These are phyloP conservation scores for Pseudopipra pipra DNA, from an alignment of 2,113 vertebrate species.

Conservation along the genomic window DNA sequence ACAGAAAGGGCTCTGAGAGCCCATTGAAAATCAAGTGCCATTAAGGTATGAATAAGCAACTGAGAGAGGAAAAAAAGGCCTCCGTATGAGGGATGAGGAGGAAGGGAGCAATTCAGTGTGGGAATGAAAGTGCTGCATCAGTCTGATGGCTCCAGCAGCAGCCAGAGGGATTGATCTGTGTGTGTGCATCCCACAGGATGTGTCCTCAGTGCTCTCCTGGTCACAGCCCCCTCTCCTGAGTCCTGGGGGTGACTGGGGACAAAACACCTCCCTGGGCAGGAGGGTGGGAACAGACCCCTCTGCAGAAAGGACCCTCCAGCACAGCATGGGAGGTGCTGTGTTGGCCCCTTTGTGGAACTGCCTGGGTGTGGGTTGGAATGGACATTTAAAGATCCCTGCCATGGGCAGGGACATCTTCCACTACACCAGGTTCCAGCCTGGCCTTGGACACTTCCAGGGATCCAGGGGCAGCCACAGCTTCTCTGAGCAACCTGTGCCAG, in stretches of 20 bases:
- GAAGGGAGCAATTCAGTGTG: background rate
- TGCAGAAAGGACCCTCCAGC: background rate
- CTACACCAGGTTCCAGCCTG: background rate
- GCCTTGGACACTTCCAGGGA: background rate
- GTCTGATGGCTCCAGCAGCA: background rate
- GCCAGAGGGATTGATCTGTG: background rate
- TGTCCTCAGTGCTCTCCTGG: background rate
- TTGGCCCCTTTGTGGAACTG: background rate
- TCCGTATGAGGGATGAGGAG: background rate
- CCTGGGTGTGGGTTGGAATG: background rate
- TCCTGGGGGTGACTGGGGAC: background rate
- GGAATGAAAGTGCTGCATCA: background rate
- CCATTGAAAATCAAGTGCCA: background rate
- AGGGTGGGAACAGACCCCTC: background rate
- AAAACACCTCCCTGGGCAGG: background rate
- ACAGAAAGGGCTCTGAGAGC: background rate
- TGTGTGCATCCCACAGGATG: accelerated
- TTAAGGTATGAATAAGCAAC: slow-evolving; percentile 32
- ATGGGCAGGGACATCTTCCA: background rate
- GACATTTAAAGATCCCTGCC: background rate
- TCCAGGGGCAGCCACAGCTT: background rate
- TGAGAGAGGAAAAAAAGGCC: background rate
- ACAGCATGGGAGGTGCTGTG: background rate
- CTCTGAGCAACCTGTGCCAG: background rate
- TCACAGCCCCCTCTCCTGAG: background rate